Percentiles rank a stretch among this genome's conserved stretches.
phyloP scores from a whole-genome alignment of 2,888 invertebrate species.

The Dichetophora obliterata region DNA sequence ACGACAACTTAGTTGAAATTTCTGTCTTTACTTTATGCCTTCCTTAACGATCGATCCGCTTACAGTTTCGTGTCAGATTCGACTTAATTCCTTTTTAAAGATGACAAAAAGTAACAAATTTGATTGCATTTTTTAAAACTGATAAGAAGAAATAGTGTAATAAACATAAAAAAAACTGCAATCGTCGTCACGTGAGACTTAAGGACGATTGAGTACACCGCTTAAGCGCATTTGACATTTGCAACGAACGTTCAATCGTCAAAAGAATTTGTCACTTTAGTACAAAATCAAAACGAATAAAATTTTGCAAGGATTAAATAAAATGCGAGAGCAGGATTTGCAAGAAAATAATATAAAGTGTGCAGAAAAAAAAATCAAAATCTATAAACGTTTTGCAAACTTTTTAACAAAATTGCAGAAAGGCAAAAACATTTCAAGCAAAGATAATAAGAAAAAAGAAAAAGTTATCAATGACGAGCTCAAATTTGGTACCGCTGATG shows the following conservation, averaged over 20 bases:
- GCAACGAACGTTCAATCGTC: neutral
- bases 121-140: constrained; percentile 57
- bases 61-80: constrained; percentile 60
- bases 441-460: constrained; percentile 48
- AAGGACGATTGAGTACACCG: constrained; percentile 58
- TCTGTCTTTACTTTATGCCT: neutral
- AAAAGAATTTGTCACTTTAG: constrained; percentile 23
- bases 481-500: neutral
- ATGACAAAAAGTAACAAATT: constrained; percentile 65
- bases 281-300: constrained; percentile 19
- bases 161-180: constrained; percentile 34
- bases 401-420: constrained; percentile 48
- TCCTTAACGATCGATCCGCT: neutral
- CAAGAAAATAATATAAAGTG: neutral
- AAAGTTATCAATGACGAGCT: neutral
- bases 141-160: constrained; percentile 27
- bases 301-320: constrained; percentile 20
- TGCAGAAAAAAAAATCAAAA: neutral
- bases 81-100: constrained; percentile 60
- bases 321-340: constrained; percentile 2
- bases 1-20: neutral
- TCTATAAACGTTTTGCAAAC: constrained; percentile 20
- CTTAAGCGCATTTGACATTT: constrained; percentile 40
- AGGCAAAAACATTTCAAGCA: constrained; percentile 37
- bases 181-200: constrained; percentile 64